Evolutionary conservation across 1,140 invertebrate genomes (phyloP).

Genomic region (Aphidius ervi): DNA sequence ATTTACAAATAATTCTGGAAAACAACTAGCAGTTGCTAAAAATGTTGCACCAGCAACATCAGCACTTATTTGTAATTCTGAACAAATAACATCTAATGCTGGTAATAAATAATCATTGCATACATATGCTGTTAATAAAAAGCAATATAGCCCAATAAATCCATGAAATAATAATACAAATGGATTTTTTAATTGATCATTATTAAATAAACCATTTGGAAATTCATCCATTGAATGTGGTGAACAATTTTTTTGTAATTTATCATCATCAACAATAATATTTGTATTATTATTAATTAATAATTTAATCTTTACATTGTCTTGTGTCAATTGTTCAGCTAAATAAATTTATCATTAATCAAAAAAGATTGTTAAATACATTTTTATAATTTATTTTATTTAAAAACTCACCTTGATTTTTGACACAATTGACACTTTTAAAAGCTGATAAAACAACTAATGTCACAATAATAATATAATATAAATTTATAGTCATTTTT

Average conservation of each 20-base stretch:
- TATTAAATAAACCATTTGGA: slow-evolving; percentile 57
- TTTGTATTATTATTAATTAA: slow-evolving; percentile 6
- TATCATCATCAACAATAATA: slow-evolving; percentile 2
- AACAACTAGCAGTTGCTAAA: slow-evolving; percentile 85
- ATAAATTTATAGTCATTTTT: not conserved
- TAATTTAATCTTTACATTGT: not conserved
- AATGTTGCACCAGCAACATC: slow-evolving; percentile 90
- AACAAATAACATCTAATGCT: slow-evolving; percentile 75
- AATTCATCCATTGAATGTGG: slow-evolving; percentile 56
- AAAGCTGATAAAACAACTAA: slow-evolving; percentile 1
- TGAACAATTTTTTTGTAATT: slow-evolving; percentile 39
- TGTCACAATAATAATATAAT: not conserved
- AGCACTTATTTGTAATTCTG: slow-evolving; percentile 65
- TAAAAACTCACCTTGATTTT: not conserved
- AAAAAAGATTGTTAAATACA: too few species aligned
- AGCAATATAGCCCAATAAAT: slow-evolving; percentile 74
- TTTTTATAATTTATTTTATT: too few species aligned
- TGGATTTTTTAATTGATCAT: slow-evolving; percentile 61
- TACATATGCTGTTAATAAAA: slow-evolving; percentile 72
- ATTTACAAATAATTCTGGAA: slow-evolving; percentile 87
- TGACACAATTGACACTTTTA: not conserved
- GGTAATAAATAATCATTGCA: slow-evolving; percentile 86
- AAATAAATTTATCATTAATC: too few species aligned
- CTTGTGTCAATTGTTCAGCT: not conserved
- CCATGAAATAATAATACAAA: slow-evolving; percentile 67